Evolutionary conservation across 2,888 invertebrate genomes (phyloP), one percentile per base, ranked within the genome.

Genomic region (Eupithecia inturbata): DNA sequence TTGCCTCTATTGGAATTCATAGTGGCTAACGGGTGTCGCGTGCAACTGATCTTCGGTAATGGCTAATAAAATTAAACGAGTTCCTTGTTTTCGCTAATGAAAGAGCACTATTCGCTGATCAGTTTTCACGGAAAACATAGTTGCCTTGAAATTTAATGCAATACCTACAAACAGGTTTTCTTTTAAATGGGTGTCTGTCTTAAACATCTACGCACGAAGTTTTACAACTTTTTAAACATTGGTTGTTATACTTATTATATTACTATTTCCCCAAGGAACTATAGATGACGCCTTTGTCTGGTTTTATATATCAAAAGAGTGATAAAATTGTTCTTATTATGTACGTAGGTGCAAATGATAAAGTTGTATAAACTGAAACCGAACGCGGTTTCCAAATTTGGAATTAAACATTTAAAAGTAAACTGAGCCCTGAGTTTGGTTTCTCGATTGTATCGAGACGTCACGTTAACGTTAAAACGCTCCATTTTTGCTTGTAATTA

Each of bases 1-100:
- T 79, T 80, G 73, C 69, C 76, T 78, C 77, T 74, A 76, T 79
- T 78, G 72, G 73, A 78, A 77, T 82, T 78, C 63, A 33, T 64
- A 80, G 80, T 80, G 74, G 75, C 79, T 79, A 80, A 71, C 74
- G 64, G 76, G 49, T 62, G 73, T 74, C 28, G 70, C 76, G 71
- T 64, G 78, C 74, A 45, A 39, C 22, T 36, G 41, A 73, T 73
- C 72, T 68, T 67, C 73, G 39, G 68, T 60, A 49, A 70, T 64
- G 68, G 73, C 63, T 70, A 64, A 49, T 70, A 73, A 67, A 72
- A 68, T 70, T 70, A 39, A 76, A 70, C 72, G 19, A 75, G 67
- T 64, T 76, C 71, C 60, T 69, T 66, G 64, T 62, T 71, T 60
- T 62, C 31, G 7, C 31, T 31, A 62, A 62, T 62, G 31, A 31